Base-by-base conservation (phyloP, 2,797 vertebrate species). In the Danio kyathit region DNA sequence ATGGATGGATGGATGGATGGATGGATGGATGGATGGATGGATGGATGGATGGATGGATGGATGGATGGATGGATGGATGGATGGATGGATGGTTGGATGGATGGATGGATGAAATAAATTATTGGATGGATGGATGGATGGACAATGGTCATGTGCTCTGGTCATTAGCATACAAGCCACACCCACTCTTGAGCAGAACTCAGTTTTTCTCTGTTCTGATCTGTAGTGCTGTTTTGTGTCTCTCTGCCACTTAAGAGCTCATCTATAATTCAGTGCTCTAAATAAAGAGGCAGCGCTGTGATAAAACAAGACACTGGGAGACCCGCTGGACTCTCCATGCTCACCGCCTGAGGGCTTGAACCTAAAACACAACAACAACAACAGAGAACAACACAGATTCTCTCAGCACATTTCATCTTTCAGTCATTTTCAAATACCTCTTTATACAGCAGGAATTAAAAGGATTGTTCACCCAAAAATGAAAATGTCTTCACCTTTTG, bases 201-300 rank as follows among this genome's bases (percentile, higher is more conserved):
- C 86, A 70, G 69, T 13, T 2, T 81, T 6, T 21, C 41, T 52
- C 56, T 59, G 56, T 80, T 77, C 63, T 69, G 75, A 38, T 14
- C 69, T 10, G 54, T 80, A 61, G 63, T 51, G 76, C 77, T 81
- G 52, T 77, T 82, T 72, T 29, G 72, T 65, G 16, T 76, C 81
- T 79, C 72, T 70, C 79, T 80, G 44, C 40, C 71, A 44, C 61
- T 70, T 90, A 89, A 90, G 87, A 87, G 76, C 85, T 88, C 87
- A 86, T 87, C 74, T 88, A 91, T 91, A 90, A 92, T 89, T 91
- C 88, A 92, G 84, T 75, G 84, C 69, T 86, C 84, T 85, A 89
- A 92, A 91, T 90, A 89, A 89, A 89, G 87, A 90, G 79, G 84
- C 86, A 46, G 83, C 81, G 83, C 83, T 83, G 83, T 75, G 86